Evolutionary conservation across 1,140 invertebrate genomes (phyloP).

Genomic region (Achroia grisella): DNA sequence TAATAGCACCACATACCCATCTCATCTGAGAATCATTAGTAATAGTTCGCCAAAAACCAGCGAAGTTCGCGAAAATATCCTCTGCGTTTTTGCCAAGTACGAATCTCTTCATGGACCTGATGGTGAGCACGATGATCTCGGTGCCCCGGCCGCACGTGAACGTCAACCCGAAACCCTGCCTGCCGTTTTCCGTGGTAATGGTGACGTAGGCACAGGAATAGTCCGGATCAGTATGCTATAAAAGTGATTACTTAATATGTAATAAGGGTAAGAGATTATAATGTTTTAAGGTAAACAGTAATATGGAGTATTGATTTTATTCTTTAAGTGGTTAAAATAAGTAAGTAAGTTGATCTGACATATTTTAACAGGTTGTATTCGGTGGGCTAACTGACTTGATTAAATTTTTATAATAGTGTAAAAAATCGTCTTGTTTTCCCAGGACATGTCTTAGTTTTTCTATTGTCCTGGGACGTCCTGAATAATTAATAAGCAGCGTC

Average conservation of each 20-base stretch:
- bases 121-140: conserved; percentile 86
- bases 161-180: conserved; percentile 85
- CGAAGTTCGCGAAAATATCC: conserved; percentile 87
- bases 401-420: too few species aligned
- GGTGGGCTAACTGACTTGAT: too few species aligned
- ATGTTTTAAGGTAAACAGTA: too few species aligned
- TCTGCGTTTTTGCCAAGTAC: conserved; percentile 77
- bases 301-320: too few species aligned
- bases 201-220: conserved; percentile 93
- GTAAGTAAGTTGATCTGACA: background rate
- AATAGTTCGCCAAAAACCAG: conserved; percentile 83
- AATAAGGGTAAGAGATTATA: too few species aligned
- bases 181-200: conserved; percentile 77
- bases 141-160: conserved; percentile 89
- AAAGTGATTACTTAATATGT: conserved; percentile 13
- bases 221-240: conserved; percentile 89
- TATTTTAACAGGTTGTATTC: too few species aligned
- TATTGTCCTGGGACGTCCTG: too few species aligned
- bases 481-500: too few species aligned
- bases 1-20: conserved; percentile 80
- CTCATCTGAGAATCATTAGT: conserved; percentile 91
- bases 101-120: conserved; percentile 80
- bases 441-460: too few species aligned
- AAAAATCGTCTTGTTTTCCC: too few species aligned
- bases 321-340: too few species aligned